A percentile compares a stretch with the other conserved stretches of the same genome.
Evolutionary conservation across 1,140 invertebrate genomes (phyloP).

Genomic region (Coenobita brevimanus): DNA sequence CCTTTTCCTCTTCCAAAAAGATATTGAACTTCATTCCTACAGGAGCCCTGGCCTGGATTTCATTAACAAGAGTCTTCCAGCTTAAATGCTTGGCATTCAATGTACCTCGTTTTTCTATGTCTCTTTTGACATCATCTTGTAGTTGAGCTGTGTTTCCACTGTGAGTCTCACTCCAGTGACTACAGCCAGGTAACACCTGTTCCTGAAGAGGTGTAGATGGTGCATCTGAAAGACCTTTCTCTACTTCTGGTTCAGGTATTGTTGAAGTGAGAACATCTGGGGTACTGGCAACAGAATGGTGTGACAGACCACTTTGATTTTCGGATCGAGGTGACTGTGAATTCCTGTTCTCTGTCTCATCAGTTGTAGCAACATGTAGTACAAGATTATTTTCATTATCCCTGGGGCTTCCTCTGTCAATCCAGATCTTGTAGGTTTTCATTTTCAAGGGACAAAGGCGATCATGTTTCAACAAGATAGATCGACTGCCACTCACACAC

Average conservation of each 20-base stretch:
- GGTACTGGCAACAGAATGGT: neutral
- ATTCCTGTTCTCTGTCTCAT: neutral
- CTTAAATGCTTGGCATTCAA: conserved; percentile 12
- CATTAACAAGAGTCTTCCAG: neutral
- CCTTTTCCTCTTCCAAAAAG: too few relatives aligned
- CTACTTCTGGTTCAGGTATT: too few relatives aligned
- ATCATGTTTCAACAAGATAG: too few relatives aligned
- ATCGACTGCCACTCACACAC: too few relatives aligned
- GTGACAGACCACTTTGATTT: neutral
- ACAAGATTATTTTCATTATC: neutral
- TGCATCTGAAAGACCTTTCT: too few relatives aligned
- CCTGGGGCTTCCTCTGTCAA: neutral
- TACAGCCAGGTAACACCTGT: too few relatives aligned
- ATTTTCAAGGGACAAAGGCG: neutral
- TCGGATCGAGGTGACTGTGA: neutral
- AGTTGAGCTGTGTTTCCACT: neutral
- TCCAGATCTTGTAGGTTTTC: neutral
- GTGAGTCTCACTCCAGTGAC: neutral
- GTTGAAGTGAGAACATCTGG: too few relatives aligned
- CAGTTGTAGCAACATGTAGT: neutral
- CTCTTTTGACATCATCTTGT: too few relatives aligned
- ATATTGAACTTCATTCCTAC: too few relatives aligned
- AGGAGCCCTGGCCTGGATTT: too few relatives aligned
- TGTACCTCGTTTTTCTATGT: neutral
- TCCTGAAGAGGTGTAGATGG: too few relatives aligned